Evolutionary conservation across 2,113 vertebrate genomes (phyloP).

Genomic region (Takifugu flavidus): DNA sequence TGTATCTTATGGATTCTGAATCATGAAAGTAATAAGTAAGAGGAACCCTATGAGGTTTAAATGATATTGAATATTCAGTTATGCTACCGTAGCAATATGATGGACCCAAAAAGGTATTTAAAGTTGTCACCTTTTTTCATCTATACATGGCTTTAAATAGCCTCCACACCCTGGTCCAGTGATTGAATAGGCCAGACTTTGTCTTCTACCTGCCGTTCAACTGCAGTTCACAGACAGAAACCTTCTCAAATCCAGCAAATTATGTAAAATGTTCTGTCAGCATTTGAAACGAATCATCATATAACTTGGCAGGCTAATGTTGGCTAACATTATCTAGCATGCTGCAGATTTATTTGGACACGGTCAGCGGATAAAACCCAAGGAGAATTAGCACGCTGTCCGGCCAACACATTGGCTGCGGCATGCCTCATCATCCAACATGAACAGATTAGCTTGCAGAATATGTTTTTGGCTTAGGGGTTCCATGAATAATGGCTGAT

Average conservation of each 20-base stretch:
- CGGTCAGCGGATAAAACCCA: not conserved
- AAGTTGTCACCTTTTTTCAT: no score
- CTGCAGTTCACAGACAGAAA: not conserved
- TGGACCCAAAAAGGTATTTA: no score
- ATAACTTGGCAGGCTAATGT: not conserved
- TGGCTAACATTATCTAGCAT: not conserved
- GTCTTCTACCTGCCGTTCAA: not conserved
- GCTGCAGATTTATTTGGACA: not conserved
- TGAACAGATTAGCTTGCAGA: not conserved
- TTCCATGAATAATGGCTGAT: no score
- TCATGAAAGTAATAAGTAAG: no score
- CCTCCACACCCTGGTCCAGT: no score
- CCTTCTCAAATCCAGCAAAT: not conserved
- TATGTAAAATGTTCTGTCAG: not conserved
- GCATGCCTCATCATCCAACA: not conserved
- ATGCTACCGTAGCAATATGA: no score
- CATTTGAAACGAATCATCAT: not conserved
- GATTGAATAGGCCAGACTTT: no score
- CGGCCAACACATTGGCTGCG: not conserved
- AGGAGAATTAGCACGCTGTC: not conserved
- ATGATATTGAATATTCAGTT: no score
- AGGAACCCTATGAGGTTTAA: no score
- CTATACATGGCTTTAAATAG: no score
- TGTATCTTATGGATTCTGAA: no score
- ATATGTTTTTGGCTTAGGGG: not conserved